These are phyloP conservation scores for Cisticola juncidis DNA, from an alignment of 2,113 vertebrate genomes.

Conservation along the genomic window DNA sequence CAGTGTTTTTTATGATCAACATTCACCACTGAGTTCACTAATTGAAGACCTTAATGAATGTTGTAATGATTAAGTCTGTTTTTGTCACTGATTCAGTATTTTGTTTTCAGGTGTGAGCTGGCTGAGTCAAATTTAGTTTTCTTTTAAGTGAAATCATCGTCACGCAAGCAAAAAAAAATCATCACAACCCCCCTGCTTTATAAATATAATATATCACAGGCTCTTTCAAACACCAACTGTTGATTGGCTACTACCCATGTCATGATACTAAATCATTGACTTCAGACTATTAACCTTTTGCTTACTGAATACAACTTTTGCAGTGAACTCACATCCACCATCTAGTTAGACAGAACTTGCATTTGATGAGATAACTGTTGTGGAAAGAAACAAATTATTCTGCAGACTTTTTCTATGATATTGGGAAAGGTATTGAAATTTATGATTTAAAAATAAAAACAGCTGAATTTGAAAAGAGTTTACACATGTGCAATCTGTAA, in stretches of 20 bases:
- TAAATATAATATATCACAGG: background rate
- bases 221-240: background rate
- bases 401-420: background rate
- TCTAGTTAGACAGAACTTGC: background rate
- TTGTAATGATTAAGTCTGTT: background rate
- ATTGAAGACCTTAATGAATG: background rate
- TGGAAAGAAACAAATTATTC: background rate
- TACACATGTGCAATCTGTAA: background rate
- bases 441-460: slow-evolving; percentile 21
- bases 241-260: background rate
- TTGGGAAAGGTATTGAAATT: background rate
- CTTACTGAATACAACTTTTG: background rate
- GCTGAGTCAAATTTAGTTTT: background rate
- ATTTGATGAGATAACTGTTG: background rate
- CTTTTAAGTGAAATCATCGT: background rate
- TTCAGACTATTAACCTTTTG: background rate
- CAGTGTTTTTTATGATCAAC: background rate
- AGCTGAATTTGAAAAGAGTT: slow-evolving; percentile 20
- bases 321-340: background rate
- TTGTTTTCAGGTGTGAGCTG: background rate
- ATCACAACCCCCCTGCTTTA: background rate
- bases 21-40: background rate
- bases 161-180: background rate
- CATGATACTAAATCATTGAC: background rate
- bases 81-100: background rate